Evolutionary conservation across 2,888 invertebrate genomes (phyloP), one percentile per base, ranked within the genome.

Genomic region (Amphipoea lucens): DNA sequence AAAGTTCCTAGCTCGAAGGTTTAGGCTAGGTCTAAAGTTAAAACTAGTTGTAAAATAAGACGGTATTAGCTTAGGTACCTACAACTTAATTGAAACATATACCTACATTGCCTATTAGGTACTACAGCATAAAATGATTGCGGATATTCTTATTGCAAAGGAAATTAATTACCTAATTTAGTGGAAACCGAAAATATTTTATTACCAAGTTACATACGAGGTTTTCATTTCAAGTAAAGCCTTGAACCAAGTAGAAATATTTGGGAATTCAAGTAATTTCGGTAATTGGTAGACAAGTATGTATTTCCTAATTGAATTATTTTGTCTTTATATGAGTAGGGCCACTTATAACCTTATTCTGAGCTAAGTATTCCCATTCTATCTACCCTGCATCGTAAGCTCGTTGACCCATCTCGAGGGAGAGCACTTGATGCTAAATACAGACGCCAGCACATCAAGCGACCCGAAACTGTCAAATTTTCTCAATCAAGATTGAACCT

Each of bases 141-240:
- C 40, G 42, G 63, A 81, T 74, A 77, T 70, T 45, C 74, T 40
- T 11, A 82, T n/a, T 4, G 29, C 45, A 40, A 20, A 63, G 73
- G 73, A 73, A 85, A 73, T 81, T 12, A 42, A 62, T 80, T 36
- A 36, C n/a, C n/a, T 36, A 42, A 62, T 80, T 29, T 48, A 65
- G 60, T 76, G 54, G 70, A 71, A 82, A 76, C 65, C 0, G 51
- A 68, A 85, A 82, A 82, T 82, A 76, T 79, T 85, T 78, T 68
- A 42, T n/a, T 65, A 48, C 6, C 67, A 65, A 40, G 40, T 74
- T 29, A 36, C 36, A 36, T 67, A 63, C 82, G 76, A 85, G 74
- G 83, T 82, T 72, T 79, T 45, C 11, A 48, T 68, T 76, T 71
- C 12, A 75, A 57, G 17, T 63, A 71, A 60, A 74, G 4, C 85